Percentiles rank a stretch among this genome's conserved stretches.
phyloP scores from a whole-genome alignment of 2,888 invertebrate genomes.

The Rhogogaster chlorosoma region DNA sequence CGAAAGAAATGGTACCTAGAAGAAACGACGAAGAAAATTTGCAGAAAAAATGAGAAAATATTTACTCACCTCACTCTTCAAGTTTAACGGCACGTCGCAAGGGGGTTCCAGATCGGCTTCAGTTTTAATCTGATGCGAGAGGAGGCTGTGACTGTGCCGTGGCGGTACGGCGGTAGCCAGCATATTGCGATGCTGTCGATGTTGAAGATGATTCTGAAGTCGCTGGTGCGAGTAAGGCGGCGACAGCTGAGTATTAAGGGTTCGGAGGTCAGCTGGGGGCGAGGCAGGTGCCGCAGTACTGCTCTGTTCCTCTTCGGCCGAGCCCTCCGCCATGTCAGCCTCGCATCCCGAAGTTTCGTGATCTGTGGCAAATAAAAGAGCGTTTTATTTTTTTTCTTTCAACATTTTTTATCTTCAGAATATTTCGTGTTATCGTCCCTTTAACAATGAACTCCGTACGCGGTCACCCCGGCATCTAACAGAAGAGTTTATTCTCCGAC shows the following conservation, averaged over 20 bases:
- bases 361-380: constrained; percentile 78
- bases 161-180: constrained; percentile 75
- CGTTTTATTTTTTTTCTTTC: neutral
- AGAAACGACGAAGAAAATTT: neutral
- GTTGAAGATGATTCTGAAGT: constrained; percentile 70
- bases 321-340: constrained; percentile 92
- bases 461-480: neutral
- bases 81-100: constrained; percentile 76
- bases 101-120: constrained; percentile 74
- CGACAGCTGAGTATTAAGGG: constrained; percentile 76
- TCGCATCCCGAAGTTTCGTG: constrained; percentile 88
- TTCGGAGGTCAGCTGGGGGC: constrained; percentile 79
- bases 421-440: neutral
- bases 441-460: neutral
- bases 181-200: constrained; percentile 74
- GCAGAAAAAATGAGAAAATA: neutral
- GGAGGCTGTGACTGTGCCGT: constrained; percentile 75
- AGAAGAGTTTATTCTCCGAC: constrained; percentile 5
- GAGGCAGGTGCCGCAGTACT: constrained; percentile 80
- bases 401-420: neutral
- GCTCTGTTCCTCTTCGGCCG: constrained; percentile 82
- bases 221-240: constrained; percentile 65
- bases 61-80: constrained; percentile 76
- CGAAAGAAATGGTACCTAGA: neutral
- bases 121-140: constrained; percentile 74